Base-by-base conservation (phyloP, 2,113 vertebrate genomes). In the Paralichthys olivaceus region DNA sequence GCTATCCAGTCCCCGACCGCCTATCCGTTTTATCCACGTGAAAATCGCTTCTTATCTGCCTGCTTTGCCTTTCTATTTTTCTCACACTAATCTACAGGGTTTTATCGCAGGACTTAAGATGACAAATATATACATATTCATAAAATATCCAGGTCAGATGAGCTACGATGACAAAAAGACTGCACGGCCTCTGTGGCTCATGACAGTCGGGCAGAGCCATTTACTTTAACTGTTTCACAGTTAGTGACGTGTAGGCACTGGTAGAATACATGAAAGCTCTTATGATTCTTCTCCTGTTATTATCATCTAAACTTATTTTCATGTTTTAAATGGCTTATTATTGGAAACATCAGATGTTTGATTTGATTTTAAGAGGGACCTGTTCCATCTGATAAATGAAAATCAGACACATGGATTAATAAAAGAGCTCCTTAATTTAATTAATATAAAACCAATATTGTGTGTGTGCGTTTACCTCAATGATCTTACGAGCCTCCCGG, bases 401-500 rank as follows among this genome's bases (percentile, higher is more conserved):
- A 49, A 49, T 17, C 45, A 19, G 17, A 6, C 45, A 20, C 45
- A 19, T 49, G 45, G 20, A 2, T 22, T 22, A 13, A 61, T 25
- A 15, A 45, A 69, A 34, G 32, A 34, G 32, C 32, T 34, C 7
- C 8, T 34, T 34, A 1, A 34, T 34, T 9, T 34, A 34, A 9
- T 34, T 8, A 8, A 9, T 34, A 8, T 34, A 34, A 8, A 43
- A 43, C 3, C 40, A 43, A 17, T 49, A 20, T 20, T 47, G 45
- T 15, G 45, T 47, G 45, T 47, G 28, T 58, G 25, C 20, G 40
- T 29, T 65, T 82, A 99, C 98, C 97, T 99, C 97, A n/a, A 97
- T 94, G 93, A 99, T 95, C 93, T 97, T 99, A 80, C 94, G 96
- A 83, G 98, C 98, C 88, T 99, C 97, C 62, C 91, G 96, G 94